A percentile compares a stretch with the other conserved stretches of the same genome.
These are phyloP conservation scores for Globicephala melas DNA, from an alignment of 2,113 vertebrate genomes.

Conservation along the genomic window DNA sequence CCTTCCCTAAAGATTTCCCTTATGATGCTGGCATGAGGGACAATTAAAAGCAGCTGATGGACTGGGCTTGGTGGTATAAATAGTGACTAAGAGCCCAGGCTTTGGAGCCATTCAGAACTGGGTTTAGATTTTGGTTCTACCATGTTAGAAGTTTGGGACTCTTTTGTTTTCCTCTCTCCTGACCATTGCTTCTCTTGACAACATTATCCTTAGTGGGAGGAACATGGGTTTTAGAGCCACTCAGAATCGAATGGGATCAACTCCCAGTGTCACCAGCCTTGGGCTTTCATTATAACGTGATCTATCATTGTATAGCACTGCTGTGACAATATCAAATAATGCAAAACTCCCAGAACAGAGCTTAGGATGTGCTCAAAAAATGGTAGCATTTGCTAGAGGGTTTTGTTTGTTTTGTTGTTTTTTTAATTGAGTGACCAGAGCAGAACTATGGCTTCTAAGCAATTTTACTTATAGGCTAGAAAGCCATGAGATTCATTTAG, in stretches of 20 bases:
- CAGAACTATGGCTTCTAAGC: slow-evolving; percentile 47
- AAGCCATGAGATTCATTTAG: slow-evolving; percentile 23
- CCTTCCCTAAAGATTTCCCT: neutral
- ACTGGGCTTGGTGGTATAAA: neutral
- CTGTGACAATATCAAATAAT: slow-evolving; percentile 35
- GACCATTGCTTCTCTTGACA: neutral
- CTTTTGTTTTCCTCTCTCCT: neutral
- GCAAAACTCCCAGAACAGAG: neutral
- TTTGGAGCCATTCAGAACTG: neutral
- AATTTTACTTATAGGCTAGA: slow-evolving; percentile 35
- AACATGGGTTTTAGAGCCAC: neutral
- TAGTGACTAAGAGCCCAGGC: neutral
- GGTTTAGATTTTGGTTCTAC: slow-evolving; percentile 3
- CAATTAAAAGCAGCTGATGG: neutral
- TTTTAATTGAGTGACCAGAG: neutral
- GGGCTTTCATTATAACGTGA: neutral
- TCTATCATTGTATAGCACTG: slow-evolving; percentile 22
- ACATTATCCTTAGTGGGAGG: neutral
- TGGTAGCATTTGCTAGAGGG: neutral
- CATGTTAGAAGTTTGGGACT: neutral
- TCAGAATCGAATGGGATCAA: neutral
- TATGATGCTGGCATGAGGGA: neutral
- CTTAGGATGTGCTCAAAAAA: neutral
- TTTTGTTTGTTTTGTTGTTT: neutral
- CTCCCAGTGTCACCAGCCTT: neutral